phyloP scores from a whole-genome alignment of 2,797 vertebrate genomes.

The Anolis apletophallus region DNA sequence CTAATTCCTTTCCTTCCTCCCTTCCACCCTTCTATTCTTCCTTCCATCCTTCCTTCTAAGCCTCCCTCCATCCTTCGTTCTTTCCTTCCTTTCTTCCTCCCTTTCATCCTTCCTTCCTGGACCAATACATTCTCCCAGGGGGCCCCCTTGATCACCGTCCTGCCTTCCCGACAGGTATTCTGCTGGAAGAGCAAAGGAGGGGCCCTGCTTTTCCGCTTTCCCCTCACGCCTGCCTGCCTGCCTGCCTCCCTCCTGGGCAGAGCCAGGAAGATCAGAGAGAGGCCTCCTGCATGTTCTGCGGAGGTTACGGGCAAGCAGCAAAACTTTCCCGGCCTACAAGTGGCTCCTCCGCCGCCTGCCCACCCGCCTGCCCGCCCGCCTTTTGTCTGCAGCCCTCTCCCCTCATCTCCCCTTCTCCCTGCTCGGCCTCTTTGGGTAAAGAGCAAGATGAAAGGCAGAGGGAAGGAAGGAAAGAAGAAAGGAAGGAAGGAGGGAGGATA shows the following conservation, averaged over 20 bases:
- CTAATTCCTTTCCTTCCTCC: no score
- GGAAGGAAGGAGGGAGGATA: no score
- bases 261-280: not conserved
- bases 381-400: conserved; percentile 39
- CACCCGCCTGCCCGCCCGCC: no score
- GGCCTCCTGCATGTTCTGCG: not conserved
- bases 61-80: no score
- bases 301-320: not conserved
- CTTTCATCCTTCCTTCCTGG: no score
- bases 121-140: not conserved
- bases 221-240: not conserved
- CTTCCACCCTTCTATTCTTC: no score
- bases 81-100: no score
- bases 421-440: not conserved
- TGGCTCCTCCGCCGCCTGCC: no score
- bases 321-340: not conserved
- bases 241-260: not conserved
- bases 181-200: not conserved
- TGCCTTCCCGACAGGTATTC: not conserved
- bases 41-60: no score
- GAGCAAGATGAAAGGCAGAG: conserved; percentile 23
- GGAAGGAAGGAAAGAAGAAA: not conserved
- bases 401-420: conserved; percentile 40
- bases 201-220: not conserved
- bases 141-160: not conserved